A percentile compares a stretch with the other conserved stretches of the same genome.
Evolutionary conservation across 2,113 vertebrate species (phyloP).

Genomic region (Xyliphius kryptos): DNA sequence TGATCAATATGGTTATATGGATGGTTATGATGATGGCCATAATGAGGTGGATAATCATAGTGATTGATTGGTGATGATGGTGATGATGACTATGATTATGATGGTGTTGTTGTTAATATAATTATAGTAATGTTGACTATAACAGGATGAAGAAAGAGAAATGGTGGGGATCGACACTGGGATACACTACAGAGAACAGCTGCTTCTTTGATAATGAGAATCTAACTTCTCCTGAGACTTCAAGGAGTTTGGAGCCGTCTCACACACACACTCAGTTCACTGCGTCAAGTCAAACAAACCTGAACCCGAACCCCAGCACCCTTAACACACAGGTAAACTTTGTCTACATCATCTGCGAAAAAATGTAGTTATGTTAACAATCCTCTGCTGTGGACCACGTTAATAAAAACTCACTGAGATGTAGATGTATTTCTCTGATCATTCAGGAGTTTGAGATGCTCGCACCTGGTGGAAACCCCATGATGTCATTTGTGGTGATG

Average conservation of each 20-base stretch:
- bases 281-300: constrained; percentile 8
- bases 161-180: constrained; percentile 17
- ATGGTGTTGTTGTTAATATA: background rate
- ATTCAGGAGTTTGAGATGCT: constrained; percentile 31
- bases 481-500: constrained; percentile 42
- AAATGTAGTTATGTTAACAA: no score
- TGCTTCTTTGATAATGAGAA: no score
- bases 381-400: no score
- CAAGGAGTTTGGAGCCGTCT: background rate
- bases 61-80: no score
- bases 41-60: no score
- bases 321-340: background rate
- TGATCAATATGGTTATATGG: no score
- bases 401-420: no score
- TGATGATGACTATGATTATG: no score
- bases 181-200: no score
- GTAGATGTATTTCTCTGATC: background rate
- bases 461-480: constrained; percentile 39
- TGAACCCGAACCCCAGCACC: background rate
- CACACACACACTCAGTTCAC: background rate
- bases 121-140: no score
- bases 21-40: no score
- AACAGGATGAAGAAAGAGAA: constrained; percentile 39
- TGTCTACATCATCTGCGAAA: no score
- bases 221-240: background rate